A percentile compares a stretch with the other conserved stretches of the same genome.
These are phyloP conservation scores for Peromyscus californicus DNA, from an alignment of 2,113 vertebrate species.

Conservation along the genomic window DNA sequence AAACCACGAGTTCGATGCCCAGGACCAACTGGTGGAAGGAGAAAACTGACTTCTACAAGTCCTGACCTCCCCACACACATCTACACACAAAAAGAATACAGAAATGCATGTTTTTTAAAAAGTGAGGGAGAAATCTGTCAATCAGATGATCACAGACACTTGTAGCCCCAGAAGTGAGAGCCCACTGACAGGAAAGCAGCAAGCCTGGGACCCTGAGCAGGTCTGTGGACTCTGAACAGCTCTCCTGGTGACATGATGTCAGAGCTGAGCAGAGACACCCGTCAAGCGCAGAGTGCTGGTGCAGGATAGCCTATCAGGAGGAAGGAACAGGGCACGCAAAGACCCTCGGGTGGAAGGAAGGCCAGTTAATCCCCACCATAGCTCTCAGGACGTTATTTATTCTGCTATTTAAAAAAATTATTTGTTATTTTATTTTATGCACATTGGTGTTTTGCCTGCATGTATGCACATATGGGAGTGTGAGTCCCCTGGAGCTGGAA, in stretches of 20 bases:
- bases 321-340: not conserved
- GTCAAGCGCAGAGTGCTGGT: too few relatives aligned
- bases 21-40: not conserved
- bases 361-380: not conserved
- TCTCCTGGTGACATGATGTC: not conserved
- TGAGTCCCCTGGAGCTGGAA: not conserved
- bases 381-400: not conserved
- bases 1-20: not conserved
- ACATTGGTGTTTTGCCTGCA: not conserved
- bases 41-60: not conserved
- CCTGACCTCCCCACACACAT: not conserved
- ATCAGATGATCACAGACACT: not conserved
- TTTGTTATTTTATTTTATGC: not conserved
- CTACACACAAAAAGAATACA: not conserved
- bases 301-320: not conserved
- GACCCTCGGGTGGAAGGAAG: not conserved
- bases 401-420: not conserved
- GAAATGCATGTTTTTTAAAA: not conserved
- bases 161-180: not conserved
- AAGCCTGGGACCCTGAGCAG: too few relatives aligned
- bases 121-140: not conserved
- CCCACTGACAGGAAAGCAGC: not conserved
- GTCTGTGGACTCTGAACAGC: not conserved
- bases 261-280: not conserved
- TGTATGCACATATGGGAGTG: not conserved